Conservation (phyloP, 2,888 invertebrate species). For the Dicranocentrus wangi region DNA sequence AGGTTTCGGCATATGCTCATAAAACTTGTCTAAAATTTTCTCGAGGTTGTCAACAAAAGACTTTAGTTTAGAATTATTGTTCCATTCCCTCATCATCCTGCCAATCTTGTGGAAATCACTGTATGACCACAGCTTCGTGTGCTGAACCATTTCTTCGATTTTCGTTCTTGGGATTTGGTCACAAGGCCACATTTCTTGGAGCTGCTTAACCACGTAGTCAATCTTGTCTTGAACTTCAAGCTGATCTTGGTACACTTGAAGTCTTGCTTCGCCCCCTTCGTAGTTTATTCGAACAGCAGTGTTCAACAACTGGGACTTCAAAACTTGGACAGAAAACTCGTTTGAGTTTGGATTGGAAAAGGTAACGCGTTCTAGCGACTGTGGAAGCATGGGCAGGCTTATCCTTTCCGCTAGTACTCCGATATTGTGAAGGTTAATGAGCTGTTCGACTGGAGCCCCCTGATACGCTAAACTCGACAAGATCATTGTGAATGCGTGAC, state of each 20-base stretch:
- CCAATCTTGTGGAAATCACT: background rate
- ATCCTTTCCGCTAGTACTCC: constrained; percentile 24
- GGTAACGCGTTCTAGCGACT: no score
- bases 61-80: constrained; percentile 14
- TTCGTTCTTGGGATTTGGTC: constrained; percentile 24
- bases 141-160: background rate
- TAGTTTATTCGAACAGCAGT: background rate
- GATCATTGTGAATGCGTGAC: background rate
- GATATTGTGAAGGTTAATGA: constrained; percentile 38
- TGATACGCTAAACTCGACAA: constrained; percentile 21
- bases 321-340: background rate
- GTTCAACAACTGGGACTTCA: background rate
- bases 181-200: constrained; percentile 33
- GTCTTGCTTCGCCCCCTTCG: background rate
- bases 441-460: constrained; percentile 18
- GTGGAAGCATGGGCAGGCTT: constrained; percentile 10
- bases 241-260: background rate
- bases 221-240: constrained; percentile 2
- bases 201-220: constrained; percentile 5
- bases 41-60: constrained; percentile 13
- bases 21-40: background rate
- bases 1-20: background rate
- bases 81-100: background rate
- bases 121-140: constrained; percentile 14
- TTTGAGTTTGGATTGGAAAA: background rate